Percentiles rank a stretch among this genome's conserved stretches.
Conservation (phyloP, 2,888 invertebrate species). For the Cremastinae sp. region DNA sequence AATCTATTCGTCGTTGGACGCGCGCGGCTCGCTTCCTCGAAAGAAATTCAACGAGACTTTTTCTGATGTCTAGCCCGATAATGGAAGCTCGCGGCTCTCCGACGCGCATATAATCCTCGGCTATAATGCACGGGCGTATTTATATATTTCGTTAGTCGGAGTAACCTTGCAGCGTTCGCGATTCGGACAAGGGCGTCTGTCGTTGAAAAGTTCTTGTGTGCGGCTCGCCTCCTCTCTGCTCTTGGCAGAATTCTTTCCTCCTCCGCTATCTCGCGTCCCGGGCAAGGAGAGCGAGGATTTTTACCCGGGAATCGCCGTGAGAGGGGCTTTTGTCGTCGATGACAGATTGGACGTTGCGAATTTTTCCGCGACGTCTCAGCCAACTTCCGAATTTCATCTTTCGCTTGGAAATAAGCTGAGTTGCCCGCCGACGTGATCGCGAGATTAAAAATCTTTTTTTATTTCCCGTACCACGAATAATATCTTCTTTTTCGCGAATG, state of each 20-base stretch:
- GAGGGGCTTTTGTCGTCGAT: too few relatives aligned
- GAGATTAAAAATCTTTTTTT: not conserved
- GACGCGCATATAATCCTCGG: constrained; percentile 62
- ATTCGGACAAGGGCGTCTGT: constrained; percentile 55
- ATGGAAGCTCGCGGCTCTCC: constrained; percentile 63
- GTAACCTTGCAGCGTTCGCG: constrained; percentile 44
- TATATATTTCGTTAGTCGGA: constrained; percentile 56
- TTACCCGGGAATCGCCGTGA: too few relatives aligned
- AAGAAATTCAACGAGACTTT: constrained; percentile 76
- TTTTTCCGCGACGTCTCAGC: too few relatives aligned
- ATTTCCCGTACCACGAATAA: too few relatives aligned
- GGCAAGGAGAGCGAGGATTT: too few relatives aligned
- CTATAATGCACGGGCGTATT: constrained; percentile 37
- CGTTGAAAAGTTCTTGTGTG: constrained; percentile 62
- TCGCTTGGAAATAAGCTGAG: too few relatives aligned
- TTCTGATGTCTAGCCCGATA: constrained; percentile 78
- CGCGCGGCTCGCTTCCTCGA: constrained; percentile 49
- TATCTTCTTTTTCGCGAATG: too few relatives aligned
- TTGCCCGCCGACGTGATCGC: not conserved
- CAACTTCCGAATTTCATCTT: too few relatives aligned
- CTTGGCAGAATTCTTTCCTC: constrained; percentile 52
- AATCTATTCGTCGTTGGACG: constrained; percentile 73
- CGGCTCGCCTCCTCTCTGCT: constrained; percentile 7
- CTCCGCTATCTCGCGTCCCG: constrained; percentile 18
- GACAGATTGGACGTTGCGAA: too few relatives aligned